These are phyloP conservation scores for Oreochromis tanganicae DNA, from an alignment of 2,113 vertebrate species.

Conservation along the genomic window DNA sequence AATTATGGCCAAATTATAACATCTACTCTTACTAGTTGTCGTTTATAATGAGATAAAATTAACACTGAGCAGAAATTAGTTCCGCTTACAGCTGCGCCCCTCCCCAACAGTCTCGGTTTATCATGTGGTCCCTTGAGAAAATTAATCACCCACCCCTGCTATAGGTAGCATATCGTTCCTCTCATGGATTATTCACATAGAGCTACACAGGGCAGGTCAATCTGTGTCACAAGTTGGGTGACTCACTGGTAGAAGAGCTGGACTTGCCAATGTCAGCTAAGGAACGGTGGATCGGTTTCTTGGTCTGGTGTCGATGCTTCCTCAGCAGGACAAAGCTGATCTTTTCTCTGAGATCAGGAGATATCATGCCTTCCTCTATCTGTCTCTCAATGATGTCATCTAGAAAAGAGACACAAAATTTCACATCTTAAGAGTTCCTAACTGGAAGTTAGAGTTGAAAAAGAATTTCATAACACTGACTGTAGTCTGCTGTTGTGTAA, in stretches of 20 bases:
- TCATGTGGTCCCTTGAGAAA: neutral
- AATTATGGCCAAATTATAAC: neutral
- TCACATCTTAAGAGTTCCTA: neutral
- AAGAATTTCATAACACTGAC: neutral
- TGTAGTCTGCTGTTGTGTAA: neutral
- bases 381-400: slow-evolving; percentile 91
- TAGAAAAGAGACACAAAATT: slow-evolving; percentile 32
- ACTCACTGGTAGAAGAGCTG: slow-evolving; percentile 82
- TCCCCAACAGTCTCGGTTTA: neutral
- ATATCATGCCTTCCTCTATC: slow-evolving; percentile 83
- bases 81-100: neutral
- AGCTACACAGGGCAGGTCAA: neutral
- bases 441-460: neutral
- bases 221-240: neutral
- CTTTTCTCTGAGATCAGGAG: slow-evolving; percentile 85
- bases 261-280: slow-evolving; percentile 90
- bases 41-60: neutral
- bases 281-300: slow-evolving; percentile 94
- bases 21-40: neutral
- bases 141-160: neutral
- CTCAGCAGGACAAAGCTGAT: slow-evolving; percentile 89
- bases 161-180: neutral
- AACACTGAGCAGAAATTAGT: neutral
- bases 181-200: neutral
- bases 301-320: slow-evolving; percentile 95